These are phyloP conservation scores for Hipposideros larvatus DNA, from an alignment of 2,797 vertebrate species.

Conservation along the genomic window DNA sequence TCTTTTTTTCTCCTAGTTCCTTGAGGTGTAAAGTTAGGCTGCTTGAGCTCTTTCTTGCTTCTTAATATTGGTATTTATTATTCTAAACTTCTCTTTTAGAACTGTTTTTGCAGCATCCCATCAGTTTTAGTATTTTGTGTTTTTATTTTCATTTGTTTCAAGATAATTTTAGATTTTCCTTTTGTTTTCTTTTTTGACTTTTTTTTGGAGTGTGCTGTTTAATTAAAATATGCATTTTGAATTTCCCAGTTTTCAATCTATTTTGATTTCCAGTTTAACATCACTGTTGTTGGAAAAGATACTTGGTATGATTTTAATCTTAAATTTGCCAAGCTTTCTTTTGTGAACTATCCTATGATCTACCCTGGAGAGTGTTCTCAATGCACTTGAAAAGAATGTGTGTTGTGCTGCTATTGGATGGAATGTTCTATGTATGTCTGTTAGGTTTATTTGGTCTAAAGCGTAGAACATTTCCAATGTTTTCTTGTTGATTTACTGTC, in stretches of 20 bases:
- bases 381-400: too few relatives aligned
- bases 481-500: too few relatives aligned
- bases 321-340: too few relatives aligned
- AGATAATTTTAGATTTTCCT: neutral
- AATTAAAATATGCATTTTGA: neutral
- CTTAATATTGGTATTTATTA: neutral
- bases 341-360: too few relatives aligned
- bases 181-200: neutral
- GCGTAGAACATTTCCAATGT: too few relatives aligned
- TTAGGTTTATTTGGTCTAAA: too few relatives aligned
- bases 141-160: too few relatives aligned
- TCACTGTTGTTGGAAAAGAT: neutral
- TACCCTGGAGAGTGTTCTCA: too few relatives aligned
- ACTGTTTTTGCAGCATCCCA: neutral
- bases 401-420: too few relatives aligned
- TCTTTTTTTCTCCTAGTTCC: neutral
- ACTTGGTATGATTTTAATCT: neutral
- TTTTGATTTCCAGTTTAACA: neutral
- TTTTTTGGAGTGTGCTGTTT: neutral
- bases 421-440: too few relatives aligned
- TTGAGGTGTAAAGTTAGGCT: neutral
- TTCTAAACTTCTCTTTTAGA: neutral
- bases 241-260: neutral
- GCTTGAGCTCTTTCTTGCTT: neutral
- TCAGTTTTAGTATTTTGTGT: neutral